A percentile compares a stretch with the other conserved stretches of the same genome.
phyloP scores from a whole-genome alignment of 1,140 invertebrate genomes.

The Phthorimaea operculella region DNA sequence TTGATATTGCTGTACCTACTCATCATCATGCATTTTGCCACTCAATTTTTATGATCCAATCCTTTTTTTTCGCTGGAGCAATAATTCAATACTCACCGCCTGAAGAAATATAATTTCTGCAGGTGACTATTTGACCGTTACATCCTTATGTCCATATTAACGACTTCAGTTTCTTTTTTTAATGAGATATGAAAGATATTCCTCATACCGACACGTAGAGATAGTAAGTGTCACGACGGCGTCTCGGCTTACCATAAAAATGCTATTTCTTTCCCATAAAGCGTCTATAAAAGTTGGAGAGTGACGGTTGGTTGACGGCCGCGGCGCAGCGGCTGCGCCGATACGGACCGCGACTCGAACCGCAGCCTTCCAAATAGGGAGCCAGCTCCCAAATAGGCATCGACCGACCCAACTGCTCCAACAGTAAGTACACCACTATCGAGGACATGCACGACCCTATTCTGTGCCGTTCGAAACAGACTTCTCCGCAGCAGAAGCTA shows the following conservation, averaged over 20 bases:
- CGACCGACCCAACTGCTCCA: constrained; percentile 25
- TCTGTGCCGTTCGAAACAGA: constrained; percentile 1
- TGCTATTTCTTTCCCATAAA: constrained; percentile 17
- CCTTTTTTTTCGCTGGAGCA: too few species aligned
- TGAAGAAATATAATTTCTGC: too few species aligned
- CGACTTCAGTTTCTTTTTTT: too few species aligned
- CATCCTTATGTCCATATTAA: too few species aligned
- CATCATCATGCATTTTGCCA: too few species aligned
- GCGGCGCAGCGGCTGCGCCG: constrained; percentile 30
- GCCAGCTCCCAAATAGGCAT: constrained; percentile 57
- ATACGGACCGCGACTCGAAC: constrained; percentile 56
- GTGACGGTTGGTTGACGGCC: constrained; percentile 41
- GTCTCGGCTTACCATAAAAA: not conserved
- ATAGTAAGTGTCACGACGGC: not conserved
- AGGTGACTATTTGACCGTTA: too few species aligned
- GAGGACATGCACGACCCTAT: constrained; percentile 26
- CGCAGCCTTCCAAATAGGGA: constrained; percentile 64
- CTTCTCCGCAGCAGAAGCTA: too few species aligned
- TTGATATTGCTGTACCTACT: too few species aligned
- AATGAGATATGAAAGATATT: too few species aligned
- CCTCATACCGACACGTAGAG: too few species aligned
- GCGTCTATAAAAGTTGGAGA: constrained; percentile 38
- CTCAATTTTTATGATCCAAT: too few species aligned
- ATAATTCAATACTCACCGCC: too few species aligned
- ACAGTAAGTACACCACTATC: constrained; percentile 29